phyloP scores from a whole-genome alignment of 2,113 vertebrate genomes.

The human (Homo sapiens) region DNA sequence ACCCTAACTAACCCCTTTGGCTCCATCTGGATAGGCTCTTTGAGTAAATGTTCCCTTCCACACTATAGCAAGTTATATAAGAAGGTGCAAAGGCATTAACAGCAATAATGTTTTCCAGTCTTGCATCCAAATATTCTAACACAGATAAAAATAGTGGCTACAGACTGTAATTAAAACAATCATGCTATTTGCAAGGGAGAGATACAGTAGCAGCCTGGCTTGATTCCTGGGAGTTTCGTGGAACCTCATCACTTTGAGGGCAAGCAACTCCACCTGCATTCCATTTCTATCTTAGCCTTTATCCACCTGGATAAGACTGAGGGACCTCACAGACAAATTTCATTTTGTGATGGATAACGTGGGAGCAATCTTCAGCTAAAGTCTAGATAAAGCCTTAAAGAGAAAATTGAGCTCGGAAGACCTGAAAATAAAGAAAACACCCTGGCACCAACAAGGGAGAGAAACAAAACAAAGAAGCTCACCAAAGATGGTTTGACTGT shows the following conservation, averaged over 20 bases:
- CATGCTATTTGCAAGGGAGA: neutral
- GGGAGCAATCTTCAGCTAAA: neutral
- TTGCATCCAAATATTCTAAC: neutral
- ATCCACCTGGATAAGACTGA: neutral
- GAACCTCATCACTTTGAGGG: neutral
- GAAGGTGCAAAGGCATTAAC: neutral
- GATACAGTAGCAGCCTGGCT: neutral
- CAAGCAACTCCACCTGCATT: neutral
- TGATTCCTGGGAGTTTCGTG: neutral
- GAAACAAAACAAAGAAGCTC: neutral
- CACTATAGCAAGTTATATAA: neutral
- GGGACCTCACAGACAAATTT: neutral
- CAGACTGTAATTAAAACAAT: conserved; percentile 13
- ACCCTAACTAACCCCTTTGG: neutral
- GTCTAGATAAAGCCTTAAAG: neutral
- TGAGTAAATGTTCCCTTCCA: neutral
- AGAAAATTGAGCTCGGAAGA: neutral
- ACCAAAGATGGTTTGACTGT: neutral
- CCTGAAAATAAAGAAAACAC: neutral
- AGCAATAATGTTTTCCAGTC: conserved; percentile 39
- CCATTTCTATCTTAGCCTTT: neutral
- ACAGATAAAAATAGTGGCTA: conserved; percentile 5
- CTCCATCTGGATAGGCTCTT: neutral
- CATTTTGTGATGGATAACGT: neutral
- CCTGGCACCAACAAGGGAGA: neutral